A percentile compares a stretch with the other conserved stretches of the same genome.
phyloP scores from a whole-genome alignment of 1,140 invertebrate genomes.

The Aphelenchoides besseyi region DNA sequence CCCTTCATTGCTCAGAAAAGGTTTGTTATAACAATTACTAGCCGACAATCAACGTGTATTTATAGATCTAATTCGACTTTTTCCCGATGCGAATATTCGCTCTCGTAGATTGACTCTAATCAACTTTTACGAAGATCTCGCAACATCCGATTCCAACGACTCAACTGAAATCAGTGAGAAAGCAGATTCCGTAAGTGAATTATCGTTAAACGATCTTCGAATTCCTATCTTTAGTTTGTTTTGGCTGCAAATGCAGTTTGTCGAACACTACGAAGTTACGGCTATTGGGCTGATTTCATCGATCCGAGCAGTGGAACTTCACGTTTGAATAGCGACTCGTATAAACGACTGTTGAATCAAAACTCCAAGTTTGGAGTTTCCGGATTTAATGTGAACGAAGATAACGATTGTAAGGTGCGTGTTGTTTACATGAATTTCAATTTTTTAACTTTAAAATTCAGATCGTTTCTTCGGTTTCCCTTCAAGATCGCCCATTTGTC shows the following conservation, averaged over 20 bases:
- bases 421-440: neutral
- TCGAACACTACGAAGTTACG: neutral
- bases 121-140: conserved; percentile 1
- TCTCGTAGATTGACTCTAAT: neutral
- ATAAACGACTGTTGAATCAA: neutral
- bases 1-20: neutral
- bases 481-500: neutral
- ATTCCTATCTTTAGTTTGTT: conserved; percentile 1
- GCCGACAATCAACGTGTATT: too few relatives aligned
- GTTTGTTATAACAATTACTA: too few relatives aligned
- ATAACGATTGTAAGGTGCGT: neutral
- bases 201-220: neutral
- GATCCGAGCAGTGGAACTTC: neutral
- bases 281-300: conserved; percentile 11
- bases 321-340: neutral
- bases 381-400: neutral
- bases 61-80: neutral
- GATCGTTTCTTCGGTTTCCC: neutral
- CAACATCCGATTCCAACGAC: neutral
- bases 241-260: conserved; percentile 9
- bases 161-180: neutral
- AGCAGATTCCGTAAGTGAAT: conserved; percentile 10
- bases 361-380: neutral
- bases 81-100: neutral
- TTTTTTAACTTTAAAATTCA: too few relatives aligned